Evolutionary conservation across 1,140 invertebrate genomes (phyloP).

Genomic region (Drosophila teissieri): DNA sequence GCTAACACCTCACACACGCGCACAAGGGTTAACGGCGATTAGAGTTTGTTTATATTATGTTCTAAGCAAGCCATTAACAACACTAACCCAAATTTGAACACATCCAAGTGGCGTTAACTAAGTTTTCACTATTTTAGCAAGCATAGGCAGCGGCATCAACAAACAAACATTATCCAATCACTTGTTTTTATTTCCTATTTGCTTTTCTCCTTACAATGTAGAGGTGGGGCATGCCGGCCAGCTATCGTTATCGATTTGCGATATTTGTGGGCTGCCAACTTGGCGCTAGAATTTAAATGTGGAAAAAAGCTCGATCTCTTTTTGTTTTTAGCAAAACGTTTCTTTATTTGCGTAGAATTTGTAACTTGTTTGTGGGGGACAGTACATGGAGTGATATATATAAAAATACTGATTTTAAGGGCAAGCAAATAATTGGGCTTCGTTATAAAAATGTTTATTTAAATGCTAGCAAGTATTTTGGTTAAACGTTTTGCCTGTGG

Average conservation of each 20-base stretch:
- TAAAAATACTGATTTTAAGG: conserved; percentile 57
- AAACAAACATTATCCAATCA: conserved; percentile 37
- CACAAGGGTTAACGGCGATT: conserved; percentile 37
- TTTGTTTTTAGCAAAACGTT: conserved; percentile 25
- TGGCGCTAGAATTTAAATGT: conserved; percentile 14
- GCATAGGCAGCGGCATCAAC: conserved; percentile 1
- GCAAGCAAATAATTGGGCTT: conserved; percentile 35
- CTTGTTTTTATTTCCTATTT: conserved; percentile 32
- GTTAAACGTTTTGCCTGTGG: conserved; percentile 23
- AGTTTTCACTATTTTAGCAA: not conserved
- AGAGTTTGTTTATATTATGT: conserved; percentile 42
- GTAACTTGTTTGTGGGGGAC: conserved; percentile 38
- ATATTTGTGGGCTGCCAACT: not conserved
- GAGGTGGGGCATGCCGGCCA: conserved; percentile 4
- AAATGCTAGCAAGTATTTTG: conserved; percentile 49
- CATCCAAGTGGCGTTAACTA: not conserved
- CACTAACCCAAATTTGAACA: not conserved
- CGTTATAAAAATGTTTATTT: conserved; percentile 31
- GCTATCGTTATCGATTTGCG: conserved; percentile 2
- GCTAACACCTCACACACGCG: conserved; percentile 12
- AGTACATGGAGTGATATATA: conserved; percentile 33
- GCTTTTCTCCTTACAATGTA: conserved; percentile 1
- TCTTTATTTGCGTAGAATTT: conserved; percentile 51
- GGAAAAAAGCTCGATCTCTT: conserved; percentile 7
- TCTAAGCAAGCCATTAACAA: not conserved